phyloP scores from a whole-genome alignment of 2,888 invertebrate genomes.

The Azorinus chamasolen region DNA sequence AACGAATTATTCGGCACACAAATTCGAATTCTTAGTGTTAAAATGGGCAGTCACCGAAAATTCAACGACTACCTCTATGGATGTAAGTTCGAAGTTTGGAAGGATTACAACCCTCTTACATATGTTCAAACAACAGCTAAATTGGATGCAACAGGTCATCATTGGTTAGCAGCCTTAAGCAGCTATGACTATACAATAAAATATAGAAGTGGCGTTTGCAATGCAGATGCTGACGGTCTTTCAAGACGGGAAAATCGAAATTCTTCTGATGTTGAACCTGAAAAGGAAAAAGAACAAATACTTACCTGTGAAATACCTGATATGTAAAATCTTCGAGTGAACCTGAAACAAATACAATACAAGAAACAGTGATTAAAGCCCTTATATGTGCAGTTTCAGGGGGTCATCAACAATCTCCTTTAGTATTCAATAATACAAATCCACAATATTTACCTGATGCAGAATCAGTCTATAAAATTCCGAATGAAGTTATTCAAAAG shows the following conservation, averaged over 20 bases:
- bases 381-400: no score
- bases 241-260: no score
- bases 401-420: no score
- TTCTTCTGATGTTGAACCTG: no score
- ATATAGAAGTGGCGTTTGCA: slow-evolving; percentile 12
- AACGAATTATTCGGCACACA: slow-evolving; percentile 22
- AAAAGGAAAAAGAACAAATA: no score
- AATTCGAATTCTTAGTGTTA: slow-evolving; percentile 36
- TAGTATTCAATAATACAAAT: no score
- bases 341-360: neutral
- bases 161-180: slow-evolving; percentile 29
- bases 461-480: neutral
- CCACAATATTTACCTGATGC: neutral
- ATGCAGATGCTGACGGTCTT: slow-evolving; percentile 31
- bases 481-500: slow-evolving; percentile 2
- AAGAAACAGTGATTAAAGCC: neutral
- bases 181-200: slow-evolving; percentile 18
- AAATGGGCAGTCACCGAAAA: slow-evolving; percentile 41
- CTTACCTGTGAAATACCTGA: no score
- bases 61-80: slow-evolving; percentile 40
- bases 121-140: slow-evolving; percentile 34
- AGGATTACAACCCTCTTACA: neutral
- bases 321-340: no score
- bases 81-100: slow-evolving; percentile 6
- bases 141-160: slow-evolving; percentile 36